Base-by-base conservation (phyloP, 2,888 invertebrate genomes). In the Drosophila paranaensis region DNA sequence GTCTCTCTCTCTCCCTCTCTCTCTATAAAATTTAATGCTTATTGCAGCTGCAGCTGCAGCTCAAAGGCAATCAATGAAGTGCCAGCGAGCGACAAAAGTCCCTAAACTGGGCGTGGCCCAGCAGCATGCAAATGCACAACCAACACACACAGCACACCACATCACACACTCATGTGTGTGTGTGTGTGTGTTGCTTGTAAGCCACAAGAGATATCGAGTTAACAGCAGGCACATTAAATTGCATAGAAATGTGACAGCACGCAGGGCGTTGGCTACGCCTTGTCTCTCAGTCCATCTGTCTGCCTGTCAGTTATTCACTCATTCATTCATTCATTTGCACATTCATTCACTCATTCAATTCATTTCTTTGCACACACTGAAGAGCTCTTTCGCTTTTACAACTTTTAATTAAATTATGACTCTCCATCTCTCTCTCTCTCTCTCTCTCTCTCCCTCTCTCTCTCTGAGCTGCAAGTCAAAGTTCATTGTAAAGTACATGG, bases 31-130 rank as follows among this genome's bases (percentile, higher is more conserved):
- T 82, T 80, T 76, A 82, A 79, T 79, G 81, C 70, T 63, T 54
- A 65, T 54, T 81, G 75, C 79, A 78, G 54, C 67, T 72, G 48
- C 68, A 65, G 74, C 27, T 74, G 71, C 50, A 37, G 40, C 83
- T 87, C 81, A 76, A 81, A 79, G 82, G 82, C 88, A 81, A 83
- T 88, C 85, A 83, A 82, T 83, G 88, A 74, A 85, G 69, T 82
- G 82, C 54, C 53, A 37, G 37, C 53, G 53, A 39, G 53, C 48
- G 43, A 45, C 30, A 37, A 50, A 20, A 27, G 54, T 57, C 55
- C 51, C 53, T 40, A 37, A 71, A 55, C 69, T 55, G 65, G 77
- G 79, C 74, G 68, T 76, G 79, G 71, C 60, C 75, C 55, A 46
- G 50, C 33, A 35, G 54, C 60, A 68, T 68, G 58, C 57, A 73